Evolutionary conservation across 2,888 invertebrate species (phyloP).

Genomic region (Ophion slaviceki): DNA sequence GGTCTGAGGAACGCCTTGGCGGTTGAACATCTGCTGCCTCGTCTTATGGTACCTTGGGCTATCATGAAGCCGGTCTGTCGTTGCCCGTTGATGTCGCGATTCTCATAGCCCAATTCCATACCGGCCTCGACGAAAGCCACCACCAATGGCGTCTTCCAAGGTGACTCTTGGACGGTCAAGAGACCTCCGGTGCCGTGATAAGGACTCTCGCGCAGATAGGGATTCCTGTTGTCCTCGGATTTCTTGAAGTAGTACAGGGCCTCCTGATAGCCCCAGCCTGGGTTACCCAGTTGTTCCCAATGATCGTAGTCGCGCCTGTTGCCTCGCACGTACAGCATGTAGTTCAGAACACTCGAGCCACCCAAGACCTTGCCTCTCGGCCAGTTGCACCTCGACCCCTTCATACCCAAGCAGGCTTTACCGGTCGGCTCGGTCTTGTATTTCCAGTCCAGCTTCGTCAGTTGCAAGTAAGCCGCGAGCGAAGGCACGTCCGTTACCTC

Average conservation of each 20-base stretch:
- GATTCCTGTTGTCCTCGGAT: constrained; percentile 94
- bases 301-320: constrained; percentile 93
- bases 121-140: constrained; percentile 94
- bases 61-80: constrained; percentile 92
- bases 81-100: constrained; percentile 92
- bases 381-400: constrained; percentile 93
- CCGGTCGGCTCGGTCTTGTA: constrained; percentile 94
- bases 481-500: constrained; percentile 95
- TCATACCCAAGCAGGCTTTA: constrained; percentile 92
- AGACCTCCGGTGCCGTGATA: constrained; percentile 91
- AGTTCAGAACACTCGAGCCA: constrained; percentile 94
- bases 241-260: constrained; percentile 95
- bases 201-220: constrained; percentile 89
- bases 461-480: constrained; percentile 93
- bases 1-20: constrained; percentile 95
- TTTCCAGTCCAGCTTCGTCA: constrained; percentile 94
- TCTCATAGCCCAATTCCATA: constrained; percentile 92
- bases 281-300: constrained; percentile 94
- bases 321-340: constrained; percentile 96
- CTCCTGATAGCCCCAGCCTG: constrained; percentile 94
- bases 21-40: constrained; percentile 92
- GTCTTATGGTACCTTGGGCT: constrained; percentile 91
- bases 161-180: constrained; percentile 92
- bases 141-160: constrained; percentile 92
- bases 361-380: constrained; percentile 95